phyloP scores from a whole-genome alignment of 2,888 invertebrate species.

The Folsomia candida region DNA sequence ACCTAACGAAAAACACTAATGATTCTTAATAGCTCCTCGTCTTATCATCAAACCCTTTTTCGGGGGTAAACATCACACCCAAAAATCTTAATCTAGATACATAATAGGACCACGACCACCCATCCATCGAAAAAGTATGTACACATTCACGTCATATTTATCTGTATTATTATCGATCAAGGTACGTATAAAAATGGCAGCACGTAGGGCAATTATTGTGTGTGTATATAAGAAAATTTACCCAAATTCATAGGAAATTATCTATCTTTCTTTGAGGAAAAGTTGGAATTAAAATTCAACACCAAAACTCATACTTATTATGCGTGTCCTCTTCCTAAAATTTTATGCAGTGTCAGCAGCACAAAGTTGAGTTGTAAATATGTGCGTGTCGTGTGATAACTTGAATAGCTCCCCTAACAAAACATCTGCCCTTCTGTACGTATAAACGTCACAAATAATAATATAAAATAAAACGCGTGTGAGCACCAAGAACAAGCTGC shows the following conservation, averaged over 20 bases:
- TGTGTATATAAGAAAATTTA: background rate
- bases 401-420: too few relatives aligned
- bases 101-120: background rate
- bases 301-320: background rate
- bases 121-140: background rate
- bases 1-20: too few relatives aligned
- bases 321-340: background rate
- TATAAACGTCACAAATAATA: too few relatives aligned
- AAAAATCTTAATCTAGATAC: background rate
- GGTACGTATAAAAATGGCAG: too few relatives aligned
- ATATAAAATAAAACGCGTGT: background rate
- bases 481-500: background rate
- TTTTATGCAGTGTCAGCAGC: background rate
- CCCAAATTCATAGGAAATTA: too few relatives aligned
- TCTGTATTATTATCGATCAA: too few relatives aligned
- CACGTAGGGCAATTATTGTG: too few relatives aligned
- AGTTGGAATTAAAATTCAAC: background rate
- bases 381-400: too few relatives aligned
- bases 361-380: too few relatives aligned
- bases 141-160: too few relatives aligned
- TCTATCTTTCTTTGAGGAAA: background rate
- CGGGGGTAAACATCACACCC: background rate
- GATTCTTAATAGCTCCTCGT: background rate
- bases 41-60: background rate
- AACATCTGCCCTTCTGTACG: background rate